Evolutionary conservation across 1,140 invertebrate genomes (phyloP).

Genomic region (Nasonia vitripennis): DNA sequence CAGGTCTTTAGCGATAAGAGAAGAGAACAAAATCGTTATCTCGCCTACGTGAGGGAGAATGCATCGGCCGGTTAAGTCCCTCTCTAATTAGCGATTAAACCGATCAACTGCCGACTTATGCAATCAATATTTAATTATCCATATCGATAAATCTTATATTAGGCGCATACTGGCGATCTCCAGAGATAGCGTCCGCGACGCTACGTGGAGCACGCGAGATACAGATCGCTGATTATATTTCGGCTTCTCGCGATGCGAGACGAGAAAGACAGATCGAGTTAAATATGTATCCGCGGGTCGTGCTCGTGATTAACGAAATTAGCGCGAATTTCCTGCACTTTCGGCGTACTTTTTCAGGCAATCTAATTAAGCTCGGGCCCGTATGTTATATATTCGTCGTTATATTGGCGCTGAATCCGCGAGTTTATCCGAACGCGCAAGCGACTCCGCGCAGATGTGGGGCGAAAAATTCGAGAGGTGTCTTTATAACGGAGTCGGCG

Average conservation of each 20-base stretch:
- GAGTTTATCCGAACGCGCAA: too few species aligned
- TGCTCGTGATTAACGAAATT: too few species aligned
- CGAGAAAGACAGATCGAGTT: too few species aligned
- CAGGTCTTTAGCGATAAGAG: background rate
- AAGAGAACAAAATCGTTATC: background rate
- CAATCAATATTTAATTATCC: constrained; percentile 67
- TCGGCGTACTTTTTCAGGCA: too few species aligned
- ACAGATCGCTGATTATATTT: constrained; percentile 61
- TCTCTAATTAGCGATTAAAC: constrained; percentile 58
- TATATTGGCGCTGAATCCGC: too few species aligned
- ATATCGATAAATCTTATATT: constrained; percentile 58
- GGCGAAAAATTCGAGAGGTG: too few species aligned
- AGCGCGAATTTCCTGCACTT: too few species aligned
- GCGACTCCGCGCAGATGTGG: too few species aligned
- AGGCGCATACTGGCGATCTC: constrained; percentile 58
- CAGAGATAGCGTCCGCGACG: constrained; percentile 55
- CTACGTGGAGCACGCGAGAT: constrained; percentile 59
- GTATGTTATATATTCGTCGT: too few species aligned
- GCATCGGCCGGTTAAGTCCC: background rate
- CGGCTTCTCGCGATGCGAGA: background rate
- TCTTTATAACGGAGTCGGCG: too few species aligned
- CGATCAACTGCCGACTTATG: constrained; percentile 51
- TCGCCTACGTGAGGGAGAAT: background rate
- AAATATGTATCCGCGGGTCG: too few species aligned
- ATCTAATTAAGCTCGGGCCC: too few species aligned